Evolutionary conservation across 2,888 invertebrate genomes (phyloP), one percentile per base, ranked within the genome.

Genomic region (Schrankia costaestrigalis): DNA sequence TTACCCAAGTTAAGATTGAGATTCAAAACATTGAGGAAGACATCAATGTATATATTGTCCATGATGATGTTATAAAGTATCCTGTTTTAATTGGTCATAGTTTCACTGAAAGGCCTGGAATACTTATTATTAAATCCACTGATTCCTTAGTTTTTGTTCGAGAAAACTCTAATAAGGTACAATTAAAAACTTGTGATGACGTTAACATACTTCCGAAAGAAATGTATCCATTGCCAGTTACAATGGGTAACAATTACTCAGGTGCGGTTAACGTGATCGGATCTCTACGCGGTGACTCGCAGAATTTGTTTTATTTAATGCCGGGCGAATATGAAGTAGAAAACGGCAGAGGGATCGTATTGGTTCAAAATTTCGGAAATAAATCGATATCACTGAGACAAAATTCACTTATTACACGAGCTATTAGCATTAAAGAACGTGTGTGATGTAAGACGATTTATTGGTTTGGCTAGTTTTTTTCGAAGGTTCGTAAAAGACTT

Each of bases 381-480:
- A 4, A 10, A 4, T 3, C 3, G 3, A 4, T 23, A 10, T 3
- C 3, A 7, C 3, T 23, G 8, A 10, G 11, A 3, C 3, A 23
- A 7, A 11, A 7, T 23, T 11, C 3, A 3, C 11, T 23, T 3
- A 10, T 23, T 2, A 23, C 10, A 4, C 23, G 23, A 3, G 23
- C 10, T 11, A 2, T 7, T n/a, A 3, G 3, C 2, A 9, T 4
- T 3, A 8, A 19, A n/a, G 9, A 26, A 26, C 9, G 15, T 17
- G 2, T 17, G 17, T n/a, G 26, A 26, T 8, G 15, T 67, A 2
- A 28, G 62, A 12, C 52, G 42, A 11, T 68, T 65, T 15, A 12
- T 68, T 0, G 63, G 66, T 0, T 40, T 70, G 0, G 35, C 66
- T 0, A 46, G 55, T 8, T 70, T 48, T 23, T 69, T 69, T 14